Base-by-base conservation (phyloP, 2,797 vertebrate genomes). In the Oreochromis mossambicus region DNA sequence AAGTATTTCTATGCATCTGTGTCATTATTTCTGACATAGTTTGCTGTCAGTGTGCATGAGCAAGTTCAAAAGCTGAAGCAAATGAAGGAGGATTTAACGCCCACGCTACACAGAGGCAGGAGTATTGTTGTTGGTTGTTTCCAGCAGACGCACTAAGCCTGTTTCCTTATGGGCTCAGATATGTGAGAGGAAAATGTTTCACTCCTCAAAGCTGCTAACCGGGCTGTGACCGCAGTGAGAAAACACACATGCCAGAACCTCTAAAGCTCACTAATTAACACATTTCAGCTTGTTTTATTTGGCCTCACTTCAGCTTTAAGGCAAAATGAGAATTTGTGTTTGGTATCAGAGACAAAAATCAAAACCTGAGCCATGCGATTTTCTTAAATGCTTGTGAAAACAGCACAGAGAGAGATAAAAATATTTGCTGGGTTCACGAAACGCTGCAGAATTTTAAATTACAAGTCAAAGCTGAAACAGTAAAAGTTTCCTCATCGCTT, bases 351-450 rank as follows among this genome's bases (percentile, higher is more conserved):
- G 43, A 2, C 10, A 19, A 32, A 70, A 70, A 70, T 70, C 66
- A 0, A 46, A 43, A 46, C 38, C 8, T 11, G 38, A 24, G 14
- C 8, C 0, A 1, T 1, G 26, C 7, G 70, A 4, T 19, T 50
- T 75, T n/a, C 46, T 63, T 38, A 75, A 32, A 19, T 5, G 29
- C 26, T 50, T 0, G 1, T 50, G 70, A 75, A 75, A 50, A 75
- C 29, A 21, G 43, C 43, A 3, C 9, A 0, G 15, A 19, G 68
- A 73, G 41, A 0, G 43, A 50, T 12, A 32, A n/a, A 3, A n/a
- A 29, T 0, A 2, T 75, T 6, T 24, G 0, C 36, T 24, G 36
- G 66, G 21, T 10, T 70, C 11, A 13, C 19, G n/a, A 32, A 50
- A 12, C 7, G 29, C 17, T 75, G 43, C 70, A 50, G 17, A n/a